Evolutionary conservation across 2,113 vertebrate species (phyloP).

Genomic region (Oreotragus oreotragus): DNA sequence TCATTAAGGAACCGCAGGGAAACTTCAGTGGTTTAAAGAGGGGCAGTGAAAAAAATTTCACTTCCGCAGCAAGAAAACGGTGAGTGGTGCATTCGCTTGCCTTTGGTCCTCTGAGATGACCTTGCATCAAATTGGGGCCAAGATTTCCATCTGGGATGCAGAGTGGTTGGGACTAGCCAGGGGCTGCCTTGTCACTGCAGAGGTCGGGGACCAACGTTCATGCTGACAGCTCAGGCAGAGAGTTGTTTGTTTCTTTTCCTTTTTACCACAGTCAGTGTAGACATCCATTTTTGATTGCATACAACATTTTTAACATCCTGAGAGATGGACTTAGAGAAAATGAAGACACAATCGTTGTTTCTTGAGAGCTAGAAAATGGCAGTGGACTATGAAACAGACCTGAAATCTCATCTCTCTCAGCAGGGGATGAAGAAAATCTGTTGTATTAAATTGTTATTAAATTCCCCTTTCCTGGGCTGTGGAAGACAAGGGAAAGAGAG

Average conservation of each 20-base stretch:
- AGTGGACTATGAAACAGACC: not conserved
- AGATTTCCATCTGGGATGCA: not conserved
- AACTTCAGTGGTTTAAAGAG: not conserved
- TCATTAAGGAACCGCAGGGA: not conserved
- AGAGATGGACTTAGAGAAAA: not conserved
- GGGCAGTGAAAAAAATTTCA: not conserved
- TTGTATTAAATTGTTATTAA: not conserved
- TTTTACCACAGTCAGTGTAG: not conserved
- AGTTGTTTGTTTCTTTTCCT: not conserved
- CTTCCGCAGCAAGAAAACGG: not conserved
- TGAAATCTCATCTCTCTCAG: not conserved
- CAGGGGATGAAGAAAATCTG: not conserved
- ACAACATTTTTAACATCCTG: not conserved
- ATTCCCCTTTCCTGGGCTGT: not conserved
- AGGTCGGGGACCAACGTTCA: not conserved
- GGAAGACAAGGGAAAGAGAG: not conserved
- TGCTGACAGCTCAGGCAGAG: not conserved
- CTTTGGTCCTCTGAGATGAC: not conserved
- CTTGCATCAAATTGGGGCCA: not conserved
- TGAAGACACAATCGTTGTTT: not conserved
- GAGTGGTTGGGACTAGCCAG: not conserved
- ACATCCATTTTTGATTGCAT: not conserved
- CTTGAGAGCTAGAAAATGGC: not conserved
- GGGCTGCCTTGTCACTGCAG: not conserved
- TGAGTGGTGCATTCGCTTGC: not conserved